phyloP scores from a whole-genome alignment of 2,113 vertebrate species.

The Chrysemys picta region DNA sequence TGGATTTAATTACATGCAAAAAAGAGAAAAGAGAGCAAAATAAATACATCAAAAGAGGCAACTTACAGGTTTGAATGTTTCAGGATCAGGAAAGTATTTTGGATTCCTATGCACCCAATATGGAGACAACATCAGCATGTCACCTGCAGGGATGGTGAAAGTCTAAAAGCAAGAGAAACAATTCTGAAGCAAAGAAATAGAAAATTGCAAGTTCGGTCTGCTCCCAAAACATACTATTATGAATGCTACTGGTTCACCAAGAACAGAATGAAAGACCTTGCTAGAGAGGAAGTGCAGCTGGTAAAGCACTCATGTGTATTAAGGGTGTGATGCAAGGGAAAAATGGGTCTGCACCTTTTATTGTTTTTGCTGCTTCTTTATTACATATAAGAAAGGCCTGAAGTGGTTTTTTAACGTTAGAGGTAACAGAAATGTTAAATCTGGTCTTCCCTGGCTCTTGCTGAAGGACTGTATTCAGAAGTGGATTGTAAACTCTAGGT shows the following conservation, averaged over 20 bases:
- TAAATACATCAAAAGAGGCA: background rate
- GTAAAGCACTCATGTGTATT: background rate
- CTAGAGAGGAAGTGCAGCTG: background rate
- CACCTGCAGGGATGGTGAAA: constrained; percentile 83
- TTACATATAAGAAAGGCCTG: background rate
- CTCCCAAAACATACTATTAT: background rate
- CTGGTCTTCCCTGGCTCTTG: background rate
- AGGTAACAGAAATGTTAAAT: background rate
- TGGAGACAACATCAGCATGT: constrained; percentile 86
- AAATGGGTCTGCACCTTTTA: background rate
- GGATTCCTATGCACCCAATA: constrained; percentile 88
- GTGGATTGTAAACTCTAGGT: background rate
- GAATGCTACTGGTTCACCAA: background rate
- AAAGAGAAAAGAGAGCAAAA: constrained; percentile 7
- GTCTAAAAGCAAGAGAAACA: constrained; percentile 77
- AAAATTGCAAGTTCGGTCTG: background rate
- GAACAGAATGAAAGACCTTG: background rate
- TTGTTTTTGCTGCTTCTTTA: background rate
- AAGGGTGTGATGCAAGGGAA: background rate
- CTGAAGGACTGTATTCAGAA: background rate
- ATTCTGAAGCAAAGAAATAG: background rate
- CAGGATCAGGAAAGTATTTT: constrained; percentile 85
- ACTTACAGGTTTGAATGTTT: constrained; percentile 86
- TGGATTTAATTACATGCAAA: background rate
- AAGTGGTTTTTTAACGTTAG: background rate